Conservation (phyloP, 2,888 invertebrate species). For the Pyrrhosoma nymphula region DNA sequence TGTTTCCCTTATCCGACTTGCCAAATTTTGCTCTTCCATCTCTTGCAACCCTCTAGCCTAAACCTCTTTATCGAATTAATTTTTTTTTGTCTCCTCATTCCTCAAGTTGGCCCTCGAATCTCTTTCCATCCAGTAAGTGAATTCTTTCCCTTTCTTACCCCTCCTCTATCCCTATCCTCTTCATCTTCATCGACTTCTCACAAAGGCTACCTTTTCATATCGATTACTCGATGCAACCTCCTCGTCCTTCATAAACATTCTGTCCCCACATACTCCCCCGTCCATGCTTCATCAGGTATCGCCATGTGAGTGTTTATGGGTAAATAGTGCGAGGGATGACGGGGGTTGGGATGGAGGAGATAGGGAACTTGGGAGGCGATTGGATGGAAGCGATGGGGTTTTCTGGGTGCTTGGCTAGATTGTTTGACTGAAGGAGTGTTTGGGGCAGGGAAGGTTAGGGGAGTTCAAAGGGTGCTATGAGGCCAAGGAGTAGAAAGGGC, state of each 20-base stretch:
- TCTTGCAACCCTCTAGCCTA: neutral
- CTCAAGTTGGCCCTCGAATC: no score
- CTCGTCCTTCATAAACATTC: neutral
- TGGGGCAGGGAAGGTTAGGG: no score
- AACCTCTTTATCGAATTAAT: neutral
- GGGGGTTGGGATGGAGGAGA: no score
- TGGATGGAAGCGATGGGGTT: no score
- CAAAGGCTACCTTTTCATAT: neutral
- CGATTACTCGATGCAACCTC: neutral
- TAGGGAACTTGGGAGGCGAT: no score
- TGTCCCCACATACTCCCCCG: neutral
- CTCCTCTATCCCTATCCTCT: no score
- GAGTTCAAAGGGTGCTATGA: no score
- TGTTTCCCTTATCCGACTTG: neutral
- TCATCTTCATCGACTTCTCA: no score
- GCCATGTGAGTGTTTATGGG: constrained; percentile 13
- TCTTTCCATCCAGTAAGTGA: neutral
- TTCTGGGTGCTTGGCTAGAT: no score
- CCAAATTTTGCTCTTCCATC: neutral
- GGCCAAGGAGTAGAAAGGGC: no score
- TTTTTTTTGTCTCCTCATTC: neutral
- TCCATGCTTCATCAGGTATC: neutral
- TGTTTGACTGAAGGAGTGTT: no score
- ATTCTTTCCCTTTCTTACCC: neutral
- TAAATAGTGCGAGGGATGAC: neutral